A percentile compares a stretch with the other conserved stretches of the same genome.
phyloP scores from a whole-genome alignment of 2,113 vertebrate species.

The Puntigrus tetrazona region DNA sequence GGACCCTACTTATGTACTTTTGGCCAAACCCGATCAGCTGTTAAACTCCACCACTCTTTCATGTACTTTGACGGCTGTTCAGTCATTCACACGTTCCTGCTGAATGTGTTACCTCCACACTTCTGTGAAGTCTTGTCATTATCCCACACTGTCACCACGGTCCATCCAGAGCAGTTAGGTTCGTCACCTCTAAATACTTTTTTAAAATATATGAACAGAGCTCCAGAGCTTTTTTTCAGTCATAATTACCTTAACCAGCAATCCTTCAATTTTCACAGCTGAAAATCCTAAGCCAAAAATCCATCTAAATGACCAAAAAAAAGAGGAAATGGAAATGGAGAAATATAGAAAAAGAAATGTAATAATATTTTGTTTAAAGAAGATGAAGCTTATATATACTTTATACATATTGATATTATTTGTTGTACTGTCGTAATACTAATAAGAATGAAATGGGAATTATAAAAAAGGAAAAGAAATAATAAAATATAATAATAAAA shows the following conservation, averaged over 20 bases:
- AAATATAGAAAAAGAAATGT: background rate
- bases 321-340: background rate
- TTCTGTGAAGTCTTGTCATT: slow-evolving; percentile 49
- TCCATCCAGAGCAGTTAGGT: background rate
- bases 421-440: background rate
- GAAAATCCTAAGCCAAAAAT: background rate
- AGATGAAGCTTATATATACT: background rate
- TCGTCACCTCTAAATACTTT: no score
- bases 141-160: background rate
- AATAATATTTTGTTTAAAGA: background rate
- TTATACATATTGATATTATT: background rate
- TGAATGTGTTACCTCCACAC: slow-evolving; percentile 66
- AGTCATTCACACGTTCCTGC: slow-evolving; percentile 60
- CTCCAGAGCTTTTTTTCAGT: no score
- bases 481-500: background rate
- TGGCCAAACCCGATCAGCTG: background rate
- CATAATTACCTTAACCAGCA: no score
- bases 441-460: background rate
- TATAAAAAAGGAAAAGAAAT: background rate
- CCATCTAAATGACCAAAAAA: background rate
- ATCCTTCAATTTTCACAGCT: no score
- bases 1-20: background rate
- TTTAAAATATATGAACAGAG: no score
- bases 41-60: background rate
- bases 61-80: slow-evolving; percentile 30